Base-by-base conservation (phyloP, 2,888 invertebrate species). In the Ditylenchus weischeri region DNA sequence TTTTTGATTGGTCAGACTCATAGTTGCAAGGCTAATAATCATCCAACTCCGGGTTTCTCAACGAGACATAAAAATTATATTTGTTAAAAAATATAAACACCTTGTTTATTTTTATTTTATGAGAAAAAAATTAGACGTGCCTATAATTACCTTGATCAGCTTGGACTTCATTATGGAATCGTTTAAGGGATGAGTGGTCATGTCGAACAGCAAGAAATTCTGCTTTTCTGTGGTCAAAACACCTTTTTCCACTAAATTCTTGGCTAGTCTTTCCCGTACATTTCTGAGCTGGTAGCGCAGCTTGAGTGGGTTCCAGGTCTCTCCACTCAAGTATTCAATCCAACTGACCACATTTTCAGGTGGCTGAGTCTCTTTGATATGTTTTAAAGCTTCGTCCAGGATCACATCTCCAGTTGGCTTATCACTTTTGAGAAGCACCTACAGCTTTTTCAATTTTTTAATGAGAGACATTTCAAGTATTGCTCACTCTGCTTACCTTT, bases 151-250 rank as follows among this genome's bases (percentile, higher is more conserved):
- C 88, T 94, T 95, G 70, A 99, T 93, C 83, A 99, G 88, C 80
- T 93, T 90, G 82, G 91, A 90, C 87, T 99, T 99, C 65, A 92
- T 90, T 76, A 90, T 88, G 86, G 92, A 91, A 85, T 98, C 95
- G 74, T 91, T 93, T 72, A 99, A 87, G 51, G 98, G 98, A 88
- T 99, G 98, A 79, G 98, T 98, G 65, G 98, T 99, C 95, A 99
- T 99, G 86, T 99, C 98, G 85, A 99, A 99, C 67, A 99, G 87
- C 80, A 99, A 88, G 86, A 99, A 99, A 86, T 99, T 98, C 86
- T 98, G 96, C 87, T 96, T 98, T 85, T 98, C 96, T 69, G 96
- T 98, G 71, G 96, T 95, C 77, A 96, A 88, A 54, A 98, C 95
- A 76, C 96, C 96, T 85, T 99, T 99, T 85, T 99, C 98, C 49